These are phyloP conservation scores for Scaptomyza parva DNA, from an alignment of 2,888 invertebrate species.

Conservation along the genomic window DNA sequence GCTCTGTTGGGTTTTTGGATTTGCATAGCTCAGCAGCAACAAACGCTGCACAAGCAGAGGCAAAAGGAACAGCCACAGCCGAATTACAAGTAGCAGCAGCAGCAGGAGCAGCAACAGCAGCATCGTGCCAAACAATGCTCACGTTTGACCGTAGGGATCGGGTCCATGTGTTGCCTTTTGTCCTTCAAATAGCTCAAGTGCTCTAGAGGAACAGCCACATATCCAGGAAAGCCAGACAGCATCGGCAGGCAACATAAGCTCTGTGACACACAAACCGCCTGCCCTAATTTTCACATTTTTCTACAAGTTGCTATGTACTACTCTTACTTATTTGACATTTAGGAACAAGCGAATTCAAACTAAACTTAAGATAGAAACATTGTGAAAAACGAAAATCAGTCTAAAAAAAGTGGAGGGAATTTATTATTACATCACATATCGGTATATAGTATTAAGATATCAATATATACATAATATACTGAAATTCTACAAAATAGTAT, in stretches of 20 bases:
- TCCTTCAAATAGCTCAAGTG: slow-evolving; percentile 75
- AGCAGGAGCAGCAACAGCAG: slow-evolving; percentile 31
- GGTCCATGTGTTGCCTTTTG: slow-evolving; percentile 69
- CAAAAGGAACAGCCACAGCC: slow-evolving; percentile 13
- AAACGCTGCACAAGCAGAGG: slow-evolving; percentile 39
- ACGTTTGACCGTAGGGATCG: slow-evolving; percentile 62
- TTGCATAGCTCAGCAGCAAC: slow-evolving; percentile 75
- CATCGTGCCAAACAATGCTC: slow-evolving; percentile 56
- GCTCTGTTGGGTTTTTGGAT: slow-evolving; percentile 70
- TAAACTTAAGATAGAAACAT: not conserved
- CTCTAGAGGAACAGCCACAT: slow-evolving; percentile 52
- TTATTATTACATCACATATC: too few relatives aligned
- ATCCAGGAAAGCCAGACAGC: slow-evolving; percentile 6
- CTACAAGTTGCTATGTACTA: slow-evolving; percentile 14
- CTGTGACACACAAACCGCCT: slow-evolving; percentile 70
- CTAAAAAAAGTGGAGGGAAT: not conserved
- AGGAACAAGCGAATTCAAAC: too few relatives aligned
- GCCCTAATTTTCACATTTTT: slow-evolving; percentile 65
- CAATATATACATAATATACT: not conserved
- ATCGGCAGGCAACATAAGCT: slow-evolving; percentile 5
- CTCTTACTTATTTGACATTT: slow-evolving; percentile 23
- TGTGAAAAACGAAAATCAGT: not conserved
- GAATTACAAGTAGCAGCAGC: slow-evolving; percentile 32
- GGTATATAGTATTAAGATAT: too few relatives aligned
- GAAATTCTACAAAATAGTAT: not conserved